Conservation (phyloP, 2,113 vertebrate species). For the Falco punctatus region DNA sequence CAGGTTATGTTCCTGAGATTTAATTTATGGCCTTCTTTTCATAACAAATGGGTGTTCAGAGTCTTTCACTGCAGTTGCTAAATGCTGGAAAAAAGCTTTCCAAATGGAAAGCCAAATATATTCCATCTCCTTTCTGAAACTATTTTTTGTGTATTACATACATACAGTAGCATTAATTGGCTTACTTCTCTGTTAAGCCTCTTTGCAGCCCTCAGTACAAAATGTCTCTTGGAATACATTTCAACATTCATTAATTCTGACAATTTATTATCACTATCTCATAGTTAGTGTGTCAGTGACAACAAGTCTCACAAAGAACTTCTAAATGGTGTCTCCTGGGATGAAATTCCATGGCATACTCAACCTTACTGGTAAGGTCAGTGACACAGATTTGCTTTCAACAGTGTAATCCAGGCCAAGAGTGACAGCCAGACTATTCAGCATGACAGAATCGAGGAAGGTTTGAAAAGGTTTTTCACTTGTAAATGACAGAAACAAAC, state of each 20-base stretch:
- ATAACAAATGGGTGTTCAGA: not conserved
- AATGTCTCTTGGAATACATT: not conserved
- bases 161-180: not conserved
- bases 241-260: slow-evolving; percentile 27
- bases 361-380: slow-evolving; percentile 43
- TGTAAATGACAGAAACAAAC: slow-evolving; percentile 25
- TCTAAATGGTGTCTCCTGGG: slow-evolving; percentile 15
- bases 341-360: slow-evolving; percentile 3
- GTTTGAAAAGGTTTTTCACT: slow-evolving; percentile 27
- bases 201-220: not conserved
- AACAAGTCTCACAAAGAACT: not conserved
- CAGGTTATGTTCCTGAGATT: not conserved
- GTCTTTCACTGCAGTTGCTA: not conserved
- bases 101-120: not conserved
- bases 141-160: not conserved
- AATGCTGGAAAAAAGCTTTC: not conserved
- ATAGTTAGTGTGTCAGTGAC: not conserved
- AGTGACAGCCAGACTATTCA: slow-evolving; percentile 30
- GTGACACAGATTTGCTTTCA: slow-evolving; percentile 47
- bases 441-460: not conserved
- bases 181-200: not conserved
- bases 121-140: not conserved
- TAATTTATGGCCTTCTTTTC: not conserved
- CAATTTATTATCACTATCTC: not conserved
- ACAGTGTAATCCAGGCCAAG: slow-evolving; percentile 24